Conservation (phyloP, 2,113 vertebrate genomes). For the Campylorhamphus procurvoides region DNA sequence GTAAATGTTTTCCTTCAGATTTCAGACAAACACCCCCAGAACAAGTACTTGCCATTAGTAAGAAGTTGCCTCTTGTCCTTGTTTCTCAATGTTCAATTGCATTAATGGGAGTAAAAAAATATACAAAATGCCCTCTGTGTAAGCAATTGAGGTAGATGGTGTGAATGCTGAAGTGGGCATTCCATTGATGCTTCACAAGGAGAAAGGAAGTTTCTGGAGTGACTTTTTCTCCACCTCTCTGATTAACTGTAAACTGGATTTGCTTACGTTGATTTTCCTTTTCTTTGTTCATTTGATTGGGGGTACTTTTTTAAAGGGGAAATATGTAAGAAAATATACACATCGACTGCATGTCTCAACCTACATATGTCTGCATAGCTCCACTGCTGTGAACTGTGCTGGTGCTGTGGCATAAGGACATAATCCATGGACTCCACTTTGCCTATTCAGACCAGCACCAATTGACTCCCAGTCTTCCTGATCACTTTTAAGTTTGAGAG, state of each 20-base stretch:
- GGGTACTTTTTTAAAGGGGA: fast-evolving
- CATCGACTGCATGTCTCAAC: neutral
- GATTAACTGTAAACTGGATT: neutral
- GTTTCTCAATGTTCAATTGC: neutral
- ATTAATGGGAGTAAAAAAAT: neutral
- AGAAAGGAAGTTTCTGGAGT: neutral
- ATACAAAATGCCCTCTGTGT: neutral
- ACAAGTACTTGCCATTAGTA: neutral
- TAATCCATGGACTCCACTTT: neutral
- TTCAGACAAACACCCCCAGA: neutral
- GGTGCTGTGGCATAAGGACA: neutral
- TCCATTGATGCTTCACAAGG: neutral
- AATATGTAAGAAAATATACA: neutral
- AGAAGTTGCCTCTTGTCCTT: neutral
- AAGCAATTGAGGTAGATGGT: neutral
- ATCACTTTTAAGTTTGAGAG: neutral
- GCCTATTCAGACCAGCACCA: neutral
- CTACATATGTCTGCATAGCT: fast-evolving
- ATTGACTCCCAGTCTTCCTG: neutral
- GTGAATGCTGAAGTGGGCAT: neutral
- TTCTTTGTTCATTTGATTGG: neutral
- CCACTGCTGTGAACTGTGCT: neutral
- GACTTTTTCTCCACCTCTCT: neutral
- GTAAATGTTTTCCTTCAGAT: neutral
- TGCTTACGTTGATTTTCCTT: neutral